A percentile compares a stretch with the other conserved stretches of the same genome.
These are phyloP conservation scores for Alectura lathami DNA, from an alignment of 2,113 vertebrate species.

Conservation along the genomic window DNA sequence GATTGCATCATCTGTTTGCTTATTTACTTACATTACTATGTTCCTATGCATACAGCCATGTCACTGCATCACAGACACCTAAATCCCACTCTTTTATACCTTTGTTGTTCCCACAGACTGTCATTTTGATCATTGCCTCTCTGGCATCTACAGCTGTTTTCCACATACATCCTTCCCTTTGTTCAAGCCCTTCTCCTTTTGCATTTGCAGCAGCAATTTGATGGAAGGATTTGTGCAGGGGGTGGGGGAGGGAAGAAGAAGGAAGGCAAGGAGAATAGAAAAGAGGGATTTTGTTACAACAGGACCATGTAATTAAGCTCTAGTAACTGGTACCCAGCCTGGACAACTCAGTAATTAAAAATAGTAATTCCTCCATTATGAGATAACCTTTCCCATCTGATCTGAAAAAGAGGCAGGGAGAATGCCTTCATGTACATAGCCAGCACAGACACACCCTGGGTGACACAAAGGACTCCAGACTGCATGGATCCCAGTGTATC, in stretches of 20 bases:
- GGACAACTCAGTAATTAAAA: constrained; percentile 22
- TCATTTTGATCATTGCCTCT: not conserved
- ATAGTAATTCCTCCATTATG: not conserved
- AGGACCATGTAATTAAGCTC: constrained; percentile 42
- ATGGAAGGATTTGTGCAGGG: constrained; percentile 45
- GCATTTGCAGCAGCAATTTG: not conserved
- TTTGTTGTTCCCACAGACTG: not conserved
- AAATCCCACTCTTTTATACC: not conserved
- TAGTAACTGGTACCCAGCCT: constrained; percentile 2
- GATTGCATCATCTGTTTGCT: not conserved
- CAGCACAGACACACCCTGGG: constrained; percentile 48
- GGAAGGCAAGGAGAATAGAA: not conserved
- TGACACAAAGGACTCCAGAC: constrained; percentile 45
- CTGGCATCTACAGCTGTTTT: not conserved
- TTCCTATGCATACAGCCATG: not conserved
- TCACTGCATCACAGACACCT: not conserved
- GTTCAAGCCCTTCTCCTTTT: not conserved
- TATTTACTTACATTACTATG: not conserved
- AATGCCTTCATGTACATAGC: constrained; percentile 32
- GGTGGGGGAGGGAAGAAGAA: constrained; percentile 34
- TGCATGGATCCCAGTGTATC: not conserved
- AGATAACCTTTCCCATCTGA: not conserved
- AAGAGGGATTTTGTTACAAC: constrained; percentile 33
- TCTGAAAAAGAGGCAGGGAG: not conserved
- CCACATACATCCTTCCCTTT: not conserved